Evolutionary conservation across 1,140 invertebrate genomes (phyloP).

Genomic region (Bathynomus jamesi): DNA sequence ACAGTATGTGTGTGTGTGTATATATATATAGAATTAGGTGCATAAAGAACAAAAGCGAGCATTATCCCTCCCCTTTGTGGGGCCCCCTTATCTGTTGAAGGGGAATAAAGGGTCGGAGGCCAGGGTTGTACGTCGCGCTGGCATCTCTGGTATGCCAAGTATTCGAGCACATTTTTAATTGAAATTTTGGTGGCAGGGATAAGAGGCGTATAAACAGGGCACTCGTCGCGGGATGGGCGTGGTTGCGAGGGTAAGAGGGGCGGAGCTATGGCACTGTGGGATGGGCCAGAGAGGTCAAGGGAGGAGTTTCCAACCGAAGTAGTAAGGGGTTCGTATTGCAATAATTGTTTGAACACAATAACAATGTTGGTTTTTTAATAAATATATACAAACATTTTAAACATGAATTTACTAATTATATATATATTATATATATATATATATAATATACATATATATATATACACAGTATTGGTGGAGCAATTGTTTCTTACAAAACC

Average conservation of each 20-base stretch:
- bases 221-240: not conserved
- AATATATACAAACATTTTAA: too few species aligned
- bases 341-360: not conserved
- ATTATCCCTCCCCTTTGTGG: not conserved
- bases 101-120: not conserved
- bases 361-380: too few species aligned
- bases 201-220: slow-evolving; percentile 12
- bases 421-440: too few species aligned
- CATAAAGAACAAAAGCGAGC: not conserved
- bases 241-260: slow-evolving; percentile 18
- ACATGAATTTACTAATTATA: too few species aligned
- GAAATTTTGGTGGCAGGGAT: slow-evolving; percentile 34
- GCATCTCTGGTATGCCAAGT: slow-evolving; percentile 37
- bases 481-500: too few species aligned
- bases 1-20: not conserved
- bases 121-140: slow-evolving; percentile 26
- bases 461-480: too few species aligned
- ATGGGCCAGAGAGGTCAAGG: slow-evolving; percentile 12
- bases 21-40: not conserved
- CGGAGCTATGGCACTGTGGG: slow-evolving; percentile 13
- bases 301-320: not conserved
- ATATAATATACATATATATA: too few species aligned
- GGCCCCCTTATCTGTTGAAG: not conserved
- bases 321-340: not conserved
- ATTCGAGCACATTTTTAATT: slow-evolving; percentile 39